Evolutionary conservation across 2,113 vertebrate species (phyloP).

Genomic region (Ibidorhyncha struthersii): DNA sequence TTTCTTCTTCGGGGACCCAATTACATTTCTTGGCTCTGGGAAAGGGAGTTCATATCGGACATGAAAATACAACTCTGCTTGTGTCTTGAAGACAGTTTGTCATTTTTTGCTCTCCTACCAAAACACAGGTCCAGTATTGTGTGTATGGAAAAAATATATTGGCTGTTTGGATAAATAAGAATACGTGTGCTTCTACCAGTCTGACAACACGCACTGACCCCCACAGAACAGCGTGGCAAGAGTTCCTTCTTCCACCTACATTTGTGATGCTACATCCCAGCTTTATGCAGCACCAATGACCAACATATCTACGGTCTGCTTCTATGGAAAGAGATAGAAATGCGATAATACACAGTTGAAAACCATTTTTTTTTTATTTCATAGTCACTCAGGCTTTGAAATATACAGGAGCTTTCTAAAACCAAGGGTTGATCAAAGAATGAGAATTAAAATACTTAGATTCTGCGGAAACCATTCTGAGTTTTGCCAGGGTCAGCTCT

Average conservation of each 20-base stretch:
- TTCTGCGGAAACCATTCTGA: background rate
- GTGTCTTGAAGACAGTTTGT: background rate
- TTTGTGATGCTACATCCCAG: background rate
- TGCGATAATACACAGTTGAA: background rate
- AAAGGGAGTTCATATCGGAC: background rate
- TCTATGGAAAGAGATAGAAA: background rate
- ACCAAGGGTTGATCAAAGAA: background rate
- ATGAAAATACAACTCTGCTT: background rate
- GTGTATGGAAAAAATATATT: background rate
- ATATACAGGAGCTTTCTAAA: background rate
- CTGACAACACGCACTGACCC: rapidly evolving
- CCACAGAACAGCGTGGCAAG: background rate
- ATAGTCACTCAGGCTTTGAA: background rate
- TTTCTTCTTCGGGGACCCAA: background rate
- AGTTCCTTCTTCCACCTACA: background rate
- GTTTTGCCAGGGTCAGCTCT: background rate
- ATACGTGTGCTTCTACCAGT: background rate
- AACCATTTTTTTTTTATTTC: background rate
- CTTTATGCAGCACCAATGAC: background rate
- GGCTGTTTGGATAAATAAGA: background rate
- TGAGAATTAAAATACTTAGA: background rate
- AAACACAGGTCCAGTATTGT: background rate
- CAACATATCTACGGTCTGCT: background rate
- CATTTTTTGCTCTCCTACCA: background rate
- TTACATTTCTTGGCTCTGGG: background rate